These are phyloP conservation scores for Rutilus rutilus DNA, from an alignment of 2,113 vertebrate species.

Conservation along the genomic window DNA sequence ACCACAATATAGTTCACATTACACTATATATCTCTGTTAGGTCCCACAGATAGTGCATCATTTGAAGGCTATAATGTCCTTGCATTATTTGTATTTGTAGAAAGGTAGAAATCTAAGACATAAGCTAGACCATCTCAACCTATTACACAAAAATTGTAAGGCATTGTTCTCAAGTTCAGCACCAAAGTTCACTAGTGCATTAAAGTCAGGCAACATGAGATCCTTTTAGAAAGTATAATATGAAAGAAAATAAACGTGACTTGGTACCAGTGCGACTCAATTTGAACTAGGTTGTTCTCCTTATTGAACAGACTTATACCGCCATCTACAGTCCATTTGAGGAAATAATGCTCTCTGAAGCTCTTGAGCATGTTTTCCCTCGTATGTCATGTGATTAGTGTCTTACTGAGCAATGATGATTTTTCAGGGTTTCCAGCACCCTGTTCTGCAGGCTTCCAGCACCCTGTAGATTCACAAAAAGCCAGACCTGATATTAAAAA, in stretches of 20 bases:
- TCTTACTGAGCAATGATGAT: background rate
- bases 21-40: background rate
- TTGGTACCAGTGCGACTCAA: background rate
- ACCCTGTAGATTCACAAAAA: constrained; percentile 38
- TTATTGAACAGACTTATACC: constrained; percentile 16
- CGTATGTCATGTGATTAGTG: background rate
- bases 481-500: background rate
- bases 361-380: background rate
- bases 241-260: background rate
- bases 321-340: constrained; percentile 45
- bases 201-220: background rate
- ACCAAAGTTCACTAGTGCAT: constrained; percentile 72
- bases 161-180: constrained; percentile 82
- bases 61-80: background rate
- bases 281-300: background rate
- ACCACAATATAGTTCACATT: background rate
- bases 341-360: background rate
- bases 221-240: background rate
- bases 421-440: constrained; percentile 44
- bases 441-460: constrained; percentile 36
- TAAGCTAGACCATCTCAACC: background rate
- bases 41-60: background rate
- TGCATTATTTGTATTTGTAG: background rate
- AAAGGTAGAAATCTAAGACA: background rate
- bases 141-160: constrained; percentile 76